A percentile compares a stretch with the other conserved stretches of the same genome.
Evolutionary conservation across 2,113 vertebrate species (phyloP).

Genomic region (Daphoenositta chrysoptera): DNA sequence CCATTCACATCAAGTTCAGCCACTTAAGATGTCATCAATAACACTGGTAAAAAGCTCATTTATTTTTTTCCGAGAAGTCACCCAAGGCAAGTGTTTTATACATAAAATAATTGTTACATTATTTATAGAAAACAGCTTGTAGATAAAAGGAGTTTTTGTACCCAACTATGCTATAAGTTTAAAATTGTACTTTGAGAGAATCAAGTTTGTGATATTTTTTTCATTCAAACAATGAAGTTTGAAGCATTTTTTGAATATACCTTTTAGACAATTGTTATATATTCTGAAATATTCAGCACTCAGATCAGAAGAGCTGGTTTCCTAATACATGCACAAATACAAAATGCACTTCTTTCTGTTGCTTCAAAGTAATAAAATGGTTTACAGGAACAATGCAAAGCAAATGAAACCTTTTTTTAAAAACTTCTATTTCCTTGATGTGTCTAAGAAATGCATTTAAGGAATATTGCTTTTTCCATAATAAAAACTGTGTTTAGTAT

Average conservation of each 20-base stretch:
- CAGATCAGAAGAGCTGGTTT: background rate
- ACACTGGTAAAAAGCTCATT: background rate
- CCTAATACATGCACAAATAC: background rate
- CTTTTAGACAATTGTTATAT: background rate
- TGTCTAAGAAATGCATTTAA: slow-evolving; percentile 24
- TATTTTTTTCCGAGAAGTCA: background rate
- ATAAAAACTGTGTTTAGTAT: slow-evolving; percentile 9
- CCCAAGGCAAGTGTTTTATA: background rate
- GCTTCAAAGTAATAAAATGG: background rate
- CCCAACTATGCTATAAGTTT: background rate
- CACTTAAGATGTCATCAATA: background rate
- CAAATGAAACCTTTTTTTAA: background rate
- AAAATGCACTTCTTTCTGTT: background rate
- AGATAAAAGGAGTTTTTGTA: background rate
- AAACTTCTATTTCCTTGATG: background rate
- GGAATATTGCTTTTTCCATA: slow-evolving; percentile 35
- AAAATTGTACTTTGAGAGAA: background rate
- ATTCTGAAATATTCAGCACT: background rate
- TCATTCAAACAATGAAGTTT: background rate
- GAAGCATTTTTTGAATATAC: background rate
- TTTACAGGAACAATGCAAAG: background rate
- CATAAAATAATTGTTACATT: background rate
- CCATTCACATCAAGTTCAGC: background rate
- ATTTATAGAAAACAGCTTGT: background rate
- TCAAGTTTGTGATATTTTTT: background rate